Evolutionary conservation across 1,140 invertebrate species (phyloP).

Genomic region (Dufourea novaeangliae): DNA sequence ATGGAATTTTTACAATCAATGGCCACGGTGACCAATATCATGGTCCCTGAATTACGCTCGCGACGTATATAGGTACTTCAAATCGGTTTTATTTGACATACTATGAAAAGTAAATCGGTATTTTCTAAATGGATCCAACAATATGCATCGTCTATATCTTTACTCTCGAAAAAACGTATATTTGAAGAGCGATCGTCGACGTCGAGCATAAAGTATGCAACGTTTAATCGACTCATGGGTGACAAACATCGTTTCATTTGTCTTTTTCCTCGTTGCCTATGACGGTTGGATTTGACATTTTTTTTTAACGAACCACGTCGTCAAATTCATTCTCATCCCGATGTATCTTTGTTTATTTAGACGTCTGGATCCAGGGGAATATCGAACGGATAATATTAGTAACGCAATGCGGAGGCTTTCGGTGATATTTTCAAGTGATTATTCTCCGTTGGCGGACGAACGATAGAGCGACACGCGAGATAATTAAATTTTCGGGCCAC

Average conservation of each 20-base stretch:
- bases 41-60: neutral
- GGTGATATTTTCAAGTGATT: neutral
- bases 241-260: neutral
- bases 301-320: neutral
- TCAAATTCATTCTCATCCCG: neutral
- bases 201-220: neutral
- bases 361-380: neutral
- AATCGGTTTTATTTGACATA: no score
- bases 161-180: no score
- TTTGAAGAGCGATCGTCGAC: neutral
- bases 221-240: neutral
- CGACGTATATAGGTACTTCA: no score
- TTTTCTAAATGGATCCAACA: no score
- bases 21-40: neutral
- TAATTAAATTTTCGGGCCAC: conserved; percentile 11
- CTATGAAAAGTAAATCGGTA: no score
- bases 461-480: neutral
- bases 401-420: neutral
- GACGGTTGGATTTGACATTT: neutral
- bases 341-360: conserved; percentile 1
- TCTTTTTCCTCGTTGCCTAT: neutral
- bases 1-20: conserved; percentile 27
- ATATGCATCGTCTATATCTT: no score
- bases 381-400: neutral
- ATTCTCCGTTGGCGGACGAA: neutral